These are phyloP conservation scores for Danionella dracula DNA, from an alignment of 2,797 vertebrate species.

Conservation along the genomic window DNA sequence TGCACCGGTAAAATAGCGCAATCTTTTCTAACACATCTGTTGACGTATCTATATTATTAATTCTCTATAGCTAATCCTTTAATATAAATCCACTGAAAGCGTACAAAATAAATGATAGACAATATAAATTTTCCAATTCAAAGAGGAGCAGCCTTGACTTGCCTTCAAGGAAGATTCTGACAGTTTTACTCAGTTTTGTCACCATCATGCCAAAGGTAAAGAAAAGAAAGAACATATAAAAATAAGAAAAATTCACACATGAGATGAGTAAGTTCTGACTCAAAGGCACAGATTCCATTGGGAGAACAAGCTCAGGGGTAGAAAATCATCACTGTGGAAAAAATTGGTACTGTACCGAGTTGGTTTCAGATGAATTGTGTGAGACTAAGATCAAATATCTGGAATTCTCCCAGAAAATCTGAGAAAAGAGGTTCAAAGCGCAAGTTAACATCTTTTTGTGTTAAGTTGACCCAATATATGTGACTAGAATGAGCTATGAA, in stretches of 20 bases:
- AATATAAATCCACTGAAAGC: too few species aligned
- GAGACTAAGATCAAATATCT: background rate
- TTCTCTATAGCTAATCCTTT: too few species aligned
- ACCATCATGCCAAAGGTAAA: background rate
- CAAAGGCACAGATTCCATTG: slow-evolving; percentile 1
- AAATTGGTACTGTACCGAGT: background rate
- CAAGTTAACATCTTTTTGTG: background rate
- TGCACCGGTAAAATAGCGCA: too few species aligned
- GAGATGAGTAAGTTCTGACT: background rate
- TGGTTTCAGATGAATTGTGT: background rate
- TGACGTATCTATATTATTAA: too few species aligned
- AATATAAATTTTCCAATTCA: slow-evolving; percentile 7
- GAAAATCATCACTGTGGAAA: background rate
- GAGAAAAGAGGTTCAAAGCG: background rate
- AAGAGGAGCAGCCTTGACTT: background rate
- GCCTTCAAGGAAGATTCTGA: background rate
- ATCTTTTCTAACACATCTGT: too few species aligned
- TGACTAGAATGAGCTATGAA: background rate
- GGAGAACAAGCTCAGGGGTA: background rate
- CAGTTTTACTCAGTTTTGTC: slow-evolving; percentile 1
- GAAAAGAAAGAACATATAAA: background rate
- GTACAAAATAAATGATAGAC: too few species aligned
- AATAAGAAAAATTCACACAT: background rate
- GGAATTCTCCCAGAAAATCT: background rate
- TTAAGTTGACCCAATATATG: background rate